Evolutionary conservation across 2,888 invertebrate genomes (phyloP).

Genomic region (Monoplex corrugatus): DNA sequence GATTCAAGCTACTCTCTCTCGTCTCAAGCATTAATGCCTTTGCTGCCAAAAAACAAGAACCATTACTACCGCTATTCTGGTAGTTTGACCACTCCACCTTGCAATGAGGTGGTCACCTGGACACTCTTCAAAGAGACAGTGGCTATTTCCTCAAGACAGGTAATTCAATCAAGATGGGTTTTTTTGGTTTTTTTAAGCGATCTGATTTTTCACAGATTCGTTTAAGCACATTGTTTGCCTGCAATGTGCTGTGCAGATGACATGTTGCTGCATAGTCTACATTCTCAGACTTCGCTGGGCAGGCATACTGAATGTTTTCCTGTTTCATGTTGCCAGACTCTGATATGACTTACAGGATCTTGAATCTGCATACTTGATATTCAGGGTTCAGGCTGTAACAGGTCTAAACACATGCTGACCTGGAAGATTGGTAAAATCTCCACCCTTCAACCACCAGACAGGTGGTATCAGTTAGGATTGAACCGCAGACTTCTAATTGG

Average conservation of each 20-base stretch:
- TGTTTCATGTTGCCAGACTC: too few species aligned
- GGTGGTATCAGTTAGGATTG: too few species aligned
- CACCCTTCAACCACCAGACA: too few species aligned
- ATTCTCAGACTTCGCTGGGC: not conserved
- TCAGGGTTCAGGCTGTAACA: too few species aligned
- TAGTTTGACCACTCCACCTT: slow-evolving; percentile 30
- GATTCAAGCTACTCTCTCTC: too few species aligned
- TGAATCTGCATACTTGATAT: too few species aligned
- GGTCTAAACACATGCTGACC: too few species aligned
- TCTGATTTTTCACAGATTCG: not conserved
- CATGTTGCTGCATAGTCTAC: too few species aligned
- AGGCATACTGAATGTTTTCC: not conserved
- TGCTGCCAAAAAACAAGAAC: not conserved
- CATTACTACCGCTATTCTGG: not conserved
- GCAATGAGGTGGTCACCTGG: slow-evolving; percentile 33
- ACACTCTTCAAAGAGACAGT: not conserved
- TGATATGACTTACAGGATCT: too few species aligned
- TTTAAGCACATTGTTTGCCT: not conserved
- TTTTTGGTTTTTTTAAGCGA: not conserved
- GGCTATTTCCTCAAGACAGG: not conserved
- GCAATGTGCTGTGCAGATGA: not conserved
- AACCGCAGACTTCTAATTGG: too few species aligned
- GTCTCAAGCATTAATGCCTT: too few species aligned
- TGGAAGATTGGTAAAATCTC: too few species aligned
- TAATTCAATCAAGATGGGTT: not conserved